phyloP scores from a whole-genome alignment of 2,888 invertebrate genomes.

The Dinocampus coccinellae region DNA sequence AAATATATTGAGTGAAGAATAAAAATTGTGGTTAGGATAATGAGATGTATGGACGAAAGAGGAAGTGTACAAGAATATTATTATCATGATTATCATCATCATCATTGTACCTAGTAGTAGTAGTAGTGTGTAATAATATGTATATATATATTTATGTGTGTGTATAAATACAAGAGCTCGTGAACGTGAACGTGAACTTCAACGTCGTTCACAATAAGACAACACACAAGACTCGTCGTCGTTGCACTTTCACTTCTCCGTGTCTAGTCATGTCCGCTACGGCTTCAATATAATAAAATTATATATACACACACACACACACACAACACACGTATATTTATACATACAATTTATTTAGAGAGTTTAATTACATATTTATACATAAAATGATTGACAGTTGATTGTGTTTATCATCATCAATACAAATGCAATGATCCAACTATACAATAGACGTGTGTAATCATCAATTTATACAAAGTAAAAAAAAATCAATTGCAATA shows the following conservation, averaged over 20 bases:
- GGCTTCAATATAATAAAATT: not conserved
- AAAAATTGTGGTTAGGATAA: not conserved
- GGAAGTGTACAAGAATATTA: not conserved
- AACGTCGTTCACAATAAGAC: slow-evolving; percentile 46
- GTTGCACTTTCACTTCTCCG: slow-evolving; percentile 63
- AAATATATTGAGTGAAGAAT: too few relatives aligned
- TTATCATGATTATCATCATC: not conserved
- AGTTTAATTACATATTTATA: not conserved
- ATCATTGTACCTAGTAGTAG: not conserved
- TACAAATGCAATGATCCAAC: too few relatives aligned
- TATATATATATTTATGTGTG: not conserved
- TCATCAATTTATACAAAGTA: too few relatives aligned
- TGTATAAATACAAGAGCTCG: not conserved
- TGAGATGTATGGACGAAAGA: not conserved
- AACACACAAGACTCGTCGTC: slow-evolving; percentile 50
- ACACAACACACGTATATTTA: too few relatives aligned
- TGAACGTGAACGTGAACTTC: slow-evolving; percentile 66
- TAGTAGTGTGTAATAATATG: not conserved
- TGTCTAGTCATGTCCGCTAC: slow-evolving; percentile 5
- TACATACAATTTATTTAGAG: not conserved
- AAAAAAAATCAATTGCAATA: too few relatives aligned
- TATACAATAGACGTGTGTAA: too few relatives aligned
- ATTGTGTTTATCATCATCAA: too few relatives aligned
- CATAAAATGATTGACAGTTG: too few relatives aligned
- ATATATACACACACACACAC: not conserved